Evolutionary conservation across 2,888 invertebrate species (phyloP), one percentile per base, ranked within the genome.

Genomic region (Xylocampa areola): DNA sequence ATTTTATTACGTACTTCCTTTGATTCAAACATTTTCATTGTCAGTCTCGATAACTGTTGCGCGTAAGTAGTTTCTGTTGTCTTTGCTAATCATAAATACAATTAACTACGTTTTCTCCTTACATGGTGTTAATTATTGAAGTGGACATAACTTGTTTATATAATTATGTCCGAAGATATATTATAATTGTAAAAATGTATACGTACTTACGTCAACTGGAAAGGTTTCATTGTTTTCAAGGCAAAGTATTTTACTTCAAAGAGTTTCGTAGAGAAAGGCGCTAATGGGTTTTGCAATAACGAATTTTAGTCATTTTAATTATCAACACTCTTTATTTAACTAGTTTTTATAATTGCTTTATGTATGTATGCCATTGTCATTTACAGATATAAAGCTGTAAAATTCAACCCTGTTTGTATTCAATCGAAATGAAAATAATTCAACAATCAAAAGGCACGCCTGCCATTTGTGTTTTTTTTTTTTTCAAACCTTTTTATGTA

Each of bases 221-320:
- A 30, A 30, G 6, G 30, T 30, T 6, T 1, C n/a, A 13, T 13
- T 7, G 30, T 25, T 35, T 16, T 10, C 7, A 29, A 17, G 13
- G 39, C 4, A 5, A 21, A 5, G 21, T 5, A 14, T 43, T 17
- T 43, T 2, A 13, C 32, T 62, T 21, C 8, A 27, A 35, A 36
- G 29, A 17, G 10, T 40, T 27, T 25, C n/a, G n/a, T 19, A 39
- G 19, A 43, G 54, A 54, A 62, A 62, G 62, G 48, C 25, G 57
- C 21, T n/a, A 63, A 33, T 27, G 39, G n/a, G n/a, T n/a, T 33
- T 43, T n/a, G 11, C 27, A 11, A 36, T 35, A n/a, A n/a, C n/a
- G n/a, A n/a, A n/a, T n/a, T n/a, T n/a, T n/a, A n/a, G n/a, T n/a
- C n/a, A n/a, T n/a, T n/a, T n/a, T n/a, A n/a, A n/a, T 13, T 30